Base-by-base conservation (phyloP, 2,113 vertebrate species). In the Puntigrus tetrazona region DNA sequence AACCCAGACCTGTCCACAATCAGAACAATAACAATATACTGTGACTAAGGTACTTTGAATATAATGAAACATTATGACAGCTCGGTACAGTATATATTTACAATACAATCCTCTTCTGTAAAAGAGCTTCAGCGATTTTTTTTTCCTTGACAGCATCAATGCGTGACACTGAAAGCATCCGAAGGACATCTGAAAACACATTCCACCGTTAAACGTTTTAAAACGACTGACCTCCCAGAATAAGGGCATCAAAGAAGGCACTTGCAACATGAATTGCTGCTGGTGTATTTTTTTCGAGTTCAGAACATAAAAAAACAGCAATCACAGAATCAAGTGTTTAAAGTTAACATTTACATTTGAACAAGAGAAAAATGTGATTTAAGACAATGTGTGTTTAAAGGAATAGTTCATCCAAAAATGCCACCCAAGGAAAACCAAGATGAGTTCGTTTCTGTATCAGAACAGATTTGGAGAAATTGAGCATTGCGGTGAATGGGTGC, bases 1-100 rank as follows among this genome's bases (percentile, higher is more conserved):
- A 69, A 41, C 87, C 89, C 84, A 91, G 89, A 92, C 91, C 92
- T 69, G 87, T 91, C 90, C 91, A 90, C 90, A 91, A 77, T 69
- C 83, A 50, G 52, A 57, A 57, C 52, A n/a, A n/a, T 57, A 57
- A 57, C 16, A 67, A 84, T 84, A 86, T 77, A 82, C 65, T 45
- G 72, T 52, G 80, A 84, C 69, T 81, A 86, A 77, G 55, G 89
- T 86, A 91, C 88, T 92, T 89, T 92, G 88, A 89, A 90, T 92
- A 93, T 92, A 92, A 92, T 90, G 88, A 88, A 90, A 88, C 91
- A 86, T 90, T 91, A 93, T 82, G 92, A 94, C 94, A 94, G 93
- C 94, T 93, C 89, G 90, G 90, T 93, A 93, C 91, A 91, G 90
- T 90, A 89, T 90, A 89, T 93, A 92, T 94, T 91, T 94, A 94